phyloP scores from a whole-genome alignment of 2,797 vertebrate species.

The Crypturellus tataupa region DNA sequence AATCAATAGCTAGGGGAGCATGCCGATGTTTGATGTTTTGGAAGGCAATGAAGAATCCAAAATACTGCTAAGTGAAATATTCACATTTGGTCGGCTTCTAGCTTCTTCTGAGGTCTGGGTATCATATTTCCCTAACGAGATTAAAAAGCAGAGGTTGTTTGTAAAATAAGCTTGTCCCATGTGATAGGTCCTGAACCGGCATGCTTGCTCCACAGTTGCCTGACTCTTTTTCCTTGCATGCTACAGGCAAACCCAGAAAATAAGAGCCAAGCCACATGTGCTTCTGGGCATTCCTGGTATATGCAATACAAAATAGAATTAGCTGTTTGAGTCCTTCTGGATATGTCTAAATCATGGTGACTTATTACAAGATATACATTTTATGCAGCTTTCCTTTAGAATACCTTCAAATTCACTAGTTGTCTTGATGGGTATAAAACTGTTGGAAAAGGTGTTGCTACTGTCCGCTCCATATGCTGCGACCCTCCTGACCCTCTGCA shows the following conservation, averaged over 20 bases:
- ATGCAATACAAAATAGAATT: not conserved
- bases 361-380: not conserved
- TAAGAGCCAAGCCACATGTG: not conserved
- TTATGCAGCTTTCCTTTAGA: not conserved
- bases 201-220: not conserved
- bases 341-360: not conserved
- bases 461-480: not conserved
- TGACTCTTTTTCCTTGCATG: not conserved
- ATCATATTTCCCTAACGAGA: not conserved
- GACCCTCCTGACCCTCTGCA: not conserved
- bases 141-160: not conserved
- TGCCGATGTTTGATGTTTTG: not conserved
- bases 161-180: not conserved
- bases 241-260: not conserved
- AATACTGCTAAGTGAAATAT: not conserved
- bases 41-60: not conserved
- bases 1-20: not conserved
- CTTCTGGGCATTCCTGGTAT: not conserved
- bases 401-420: not conserved
- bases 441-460: not conserved
- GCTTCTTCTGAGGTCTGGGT: not conserved
- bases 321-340: not conserved
- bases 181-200: not conserved
- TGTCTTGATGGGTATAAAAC: not conserved
- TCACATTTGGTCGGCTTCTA: not conserved